phyloP scores from a whole-genome alignment of 2,888 invertebrate species.

The Caenorhabditis angaria region DNA sequence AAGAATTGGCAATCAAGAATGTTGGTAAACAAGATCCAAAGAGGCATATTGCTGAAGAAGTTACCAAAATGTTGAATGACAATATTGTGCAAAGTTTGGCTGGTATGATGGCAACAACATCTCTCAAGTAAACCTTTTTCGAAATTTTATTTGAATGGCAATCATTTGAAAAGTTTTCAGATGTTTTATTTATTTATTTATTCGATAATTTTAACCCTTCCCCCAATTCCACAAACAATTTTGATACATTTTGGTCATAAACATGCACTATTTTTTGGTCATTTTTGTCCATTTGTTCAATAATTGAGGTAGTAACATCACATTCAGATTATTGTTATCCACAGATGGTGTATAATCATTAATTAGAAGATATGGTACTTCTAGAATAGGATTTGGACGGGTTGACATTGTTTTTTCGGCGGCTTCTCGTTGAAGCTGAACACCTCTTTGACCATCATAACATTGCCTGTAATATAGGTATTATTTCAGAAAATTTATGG shows the following conservation, averaged over 20 bases:
- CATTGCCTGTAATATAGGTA: slow-evolving; percentile 55
- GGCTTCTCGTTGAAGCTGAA: slow-evolving; percentile 68
- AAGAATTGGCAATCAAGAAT: slow-evolving; percentile 98
- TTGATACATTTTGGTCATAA: slow-evolving; percentile 6
- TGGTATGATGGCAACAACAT: slow-evolving; percentile 67
- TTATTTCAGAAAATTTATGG: neutral
- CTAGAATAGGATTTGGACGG: slow-evolving; percentile 66
- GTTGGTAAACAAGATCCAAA: slow-evolving; percentile 96
- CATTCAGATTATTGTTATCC: slow-evolving; percentile 68
- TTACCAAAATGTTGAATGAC: slow-evolving; percentile 65
- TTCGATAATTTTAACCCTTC: neutral
- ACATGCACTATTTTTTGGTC: slow-evolving; percentile 26
- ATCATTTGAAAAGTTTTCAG: neutral
- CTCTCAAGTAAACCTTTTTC: slow-evolving; percentile 55
- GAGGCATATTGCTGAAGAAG: slow-evolving; percentile 95
- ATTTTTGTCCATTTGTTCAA: slow-evolving; percentile 66
- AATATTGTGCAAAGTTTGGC: slow-evolving; percentile 70
- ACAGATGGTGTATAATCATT: slow-evolving; percentile 70
- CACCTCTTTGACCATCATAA: slow-evolving; percentile 65
- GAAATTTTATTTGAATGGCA: neutral
- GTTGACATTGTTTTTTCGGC: slow-evolving; percentile 68
- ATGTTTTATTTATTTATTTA: slow-evolving; percentile 6
- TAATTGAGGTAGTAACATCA: slow-evolving; percentile 64
- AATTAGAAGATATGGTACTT: slow-evolving; percentile 69
- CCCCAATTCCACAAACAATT: neutral